Base-by-base conservation (phyloP, 1,140 invertebrate genomes). In the Lepidurus arcticus region DNA sequence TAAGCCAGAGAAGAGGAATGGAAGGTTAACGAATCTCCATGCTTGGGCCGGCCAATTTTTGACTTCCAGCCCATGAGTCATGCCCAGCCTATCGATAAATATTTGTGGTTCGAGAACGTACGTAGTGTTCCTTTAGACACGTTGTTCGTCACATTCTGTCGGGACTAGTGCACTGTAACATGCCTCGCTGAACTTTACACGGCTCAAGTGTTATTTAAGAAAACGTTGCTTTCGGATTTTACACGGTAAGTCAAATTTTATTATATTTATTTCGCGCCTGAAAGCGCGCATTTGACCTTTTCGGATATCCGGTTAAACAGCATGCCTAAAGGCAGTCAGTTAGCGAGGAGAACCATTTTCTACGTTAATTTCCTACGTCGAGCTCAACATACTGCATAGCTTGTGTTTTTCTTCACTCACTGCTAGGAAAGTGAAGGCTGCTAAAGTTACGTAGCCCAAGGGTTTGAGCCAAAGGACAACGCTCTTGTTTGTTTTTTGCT, bases 21-120 rank as follows among this genome's bases (percentile, higher is more conserved):
- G 21, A 65, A 9, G 21, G 53, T 65, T 65, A 65, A 65, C 16
- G 5, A 65, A 21, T 65, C 21, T 65, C 53, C 53, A 21, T 65
- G 53, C 53, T 65, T 65, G 53, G 53, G 53, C 53, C 21, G 53
- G 53, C 13, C 21, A 21, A 21, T 65, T 65, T 13, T 65, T 21
- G 21, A 65, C 53, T 65, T 65, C 53, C 16, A 11, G 9, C 53
- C 53, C 13, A 16, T 65, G 53, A 65, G 53, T 65, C 53, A 65
- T 65, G 53, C 53, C 53, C 53, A 65, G 53, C 53, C 53, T 65
- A 65, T 16, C 7, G 53, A 65, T 65, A 65, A 65, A 65, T 65
- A 65, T 65, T 65, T 65, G 53, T 21, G 16, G 21, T 16, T 65
- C 53, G 21, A 13, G 53, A 21, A 21, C 16, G 16, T 65, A 65